These are phyloP conservation scores for Octodonta nipae DNA, from an alignment of 2,888 invertebrate genomes.

Conservation along the genomic window DNA sequence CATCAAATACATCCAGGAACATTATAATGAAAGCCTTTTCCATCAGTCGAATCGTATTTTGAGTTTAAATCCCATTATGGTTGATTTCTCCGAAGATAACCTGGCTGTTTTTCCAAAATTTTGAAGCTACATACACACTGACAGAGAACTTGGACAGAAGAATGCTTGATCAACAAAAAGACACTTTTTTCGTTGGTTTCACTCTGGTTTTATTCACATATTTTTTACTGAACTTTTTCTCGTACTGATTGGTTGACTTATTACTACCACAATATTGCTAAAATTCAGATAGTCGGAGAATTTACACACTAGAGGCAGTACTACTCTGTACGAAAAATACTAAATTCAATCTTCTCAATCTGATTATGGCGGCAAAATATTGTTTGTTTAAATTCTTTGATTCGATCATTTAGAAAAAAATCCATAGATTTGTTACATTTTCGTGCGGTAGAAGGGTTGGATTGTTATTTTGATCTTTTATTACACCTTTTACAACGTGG, in stretches of 20 bases:
- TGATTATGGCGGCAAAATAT: slow-evolving; percentile 21
- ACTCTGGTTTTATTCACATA: slow-evolving; percentile 5
- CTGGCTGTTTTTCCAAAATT: slow-evolving; percentile 2
- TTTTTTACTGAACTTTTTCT: slow-evolving; percentile 9
- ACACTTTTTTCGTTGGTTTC: slow-evolving; percentile 12
- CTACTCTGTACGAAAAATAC: slow-evolving; percentile 8
- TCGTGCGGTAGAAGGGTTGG: too few relatives aligned
- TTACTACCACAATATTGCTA: slow-evolving; percentile 15
- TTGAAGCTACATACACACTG: slow-evolving; percentile 16
- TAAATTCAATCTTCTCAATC: slow-evolving; percentile 9
- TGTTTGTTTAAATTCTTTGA: slow-evolving; percentile 12
- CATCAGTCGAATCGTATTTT: slow-evolving; percentile 15
- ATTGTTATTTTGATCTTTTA: too few relatives aligned
- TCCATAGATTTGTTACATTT: too few relatives aligned
- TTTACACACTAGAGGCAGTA: slow-evolving; percentile 10
- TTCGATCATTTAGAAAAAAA: too few relatives aligned
- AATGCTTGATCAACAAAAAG: slow-evolving; percentile 20
- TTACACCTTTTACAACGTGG: slow-evolving; percentile 1
- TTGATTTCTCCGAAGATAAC: background rate
- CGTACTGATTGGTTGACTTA: slow-evolving; percentile 3
- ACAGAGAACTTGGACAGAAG: slow-evolving; percentile 20
- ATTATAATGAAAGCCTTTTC: slow-evolving; percentile 21
- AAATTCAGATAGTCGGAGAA: slow-evolving; percentile 16
- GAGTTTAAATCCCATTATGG: slow-evolving; percentile 12
- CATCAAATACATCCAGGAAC: slow-evolving; percentile 31